phyloP scores from a whole-genome alignment of 2,888 invertebrate species.

The Dorcus parallelipipedus region DNA sequence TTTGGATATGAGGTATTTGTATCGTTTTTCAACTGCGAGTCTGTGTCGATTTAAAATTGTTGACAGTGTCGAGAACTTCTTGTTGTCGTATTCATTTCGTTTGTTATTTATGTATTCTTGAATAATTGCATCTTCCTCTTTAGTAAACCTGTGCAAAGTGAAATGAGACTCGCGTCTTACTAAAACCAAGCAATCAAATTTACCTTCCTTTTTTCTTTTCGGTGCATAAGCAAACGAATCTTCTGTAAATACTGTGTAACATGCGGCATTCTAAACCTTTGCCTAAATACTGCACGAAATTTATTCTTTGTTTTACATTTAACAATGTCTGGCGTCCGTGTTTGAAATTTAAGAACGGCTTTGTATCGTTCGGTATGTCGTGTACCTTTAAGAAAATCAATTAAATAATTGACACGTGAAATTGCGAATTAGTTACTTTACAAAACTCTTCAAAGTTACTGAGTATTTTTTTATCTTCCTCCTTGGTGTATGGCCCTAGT shows the following conservation, averaged over 20 bases:
- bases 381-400: conserved; percentile 4
- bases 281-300: conserved; percentile 12
- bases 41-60: conserved; percentile 11
- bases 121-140: conserved; percentile 13
- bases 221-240: conserved; percentile 7
- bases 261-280: conserved; percentile 10
- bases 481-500: not conserved
- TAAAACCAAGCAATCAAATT: not conserved
- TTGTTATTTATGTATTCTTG: not conserved
- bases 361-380: conserved; percentile 7
- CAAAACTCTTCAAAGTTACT: conserved; percentile 13
- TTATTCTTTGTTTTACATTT: conserved; percentile 1
- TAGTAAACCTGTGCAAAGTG: conserved; percentile 5
- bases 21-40: conserved; percentile 5
- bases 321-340: not conserved
- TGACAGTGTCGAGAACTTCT: conserved; percentile 4
- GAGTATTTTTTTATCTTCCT: conserved; percentile 8
- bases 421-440: not conserved
- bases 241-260: conserved; percentile 7
- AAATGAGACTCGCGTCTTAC: not conserved
- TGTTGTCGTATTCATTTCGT: not conserved
- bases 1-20: not conserved
- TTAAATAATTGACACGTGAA: not conserved
- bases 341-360: conserved; percentile 9
- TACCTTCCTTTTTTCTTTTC: conserved; percentile 8